These are phyloP conservation scores for Sminthurinus signatus DNA, from an alignment of 1,140 invertebrate species.

Conservation along the genomic window DNA sequence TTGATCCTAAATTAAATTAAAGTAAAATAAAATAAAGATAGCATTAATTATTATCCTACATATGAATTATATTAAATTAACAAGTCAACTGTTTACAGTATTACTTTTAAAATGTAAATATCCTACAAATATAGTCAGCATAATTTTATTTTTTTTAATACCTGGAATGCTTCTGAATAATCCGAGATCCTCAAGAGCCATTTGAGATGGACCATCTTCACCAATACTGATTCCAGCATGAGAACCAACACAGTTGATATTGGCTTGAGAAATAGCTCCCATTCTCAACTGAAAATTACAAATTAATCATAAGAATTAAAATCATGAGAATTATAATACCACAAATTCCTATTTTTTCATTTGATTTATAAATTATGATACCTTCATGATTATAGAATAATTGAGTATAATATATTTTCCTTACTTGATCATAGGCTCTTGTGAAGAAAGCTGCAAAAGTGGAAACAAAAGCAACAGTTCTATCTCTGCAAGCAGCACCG, in stretches of 20 bases:
- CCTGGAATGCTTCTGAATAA: slow-evolving; percentile 88
- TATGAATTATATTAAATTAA: not conserved
- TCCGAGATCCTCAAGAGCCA: slow-evolving; percentile 96
- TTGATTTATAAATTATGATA: no score
- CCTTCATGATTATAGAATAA: no score
- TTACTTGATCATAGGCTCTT: slow-evolving; percentile 87
- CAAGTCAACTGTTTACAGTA: not conserved
- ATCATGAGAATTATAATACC: slow-evolving; percentile 15
- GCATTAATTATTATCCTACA: no score
- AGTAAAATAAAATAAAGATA: not conserved
- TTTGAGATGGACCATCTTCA: slow-evolving; percentile 98
- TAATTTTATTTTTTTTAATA: slow-evolving; percentile 17
- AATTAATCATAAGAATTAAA: slow-evolving; percentile 27
- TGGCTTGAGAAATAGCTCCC: slow-evolving; percentile 97
- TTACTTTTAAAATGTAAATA: not conserved
- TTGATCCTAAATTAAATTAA: slow-evolving; percentile 53
- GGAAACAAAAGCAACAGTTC: slow-evolving; percentile 85
- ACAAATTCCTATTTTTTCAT: no score
- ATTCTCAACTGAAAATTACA: slow-evolving; percentile 73
- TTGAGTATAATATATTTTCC: slow-evolving; percentile 1
- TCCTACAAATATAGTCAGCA: not conserved
- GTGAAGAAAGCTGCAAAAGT: slow-evolving; percentile 98
- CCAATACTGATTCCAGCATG: slow-evolving; percentile 94
- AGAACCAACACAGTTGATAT: slow-evolving; percentile 90
- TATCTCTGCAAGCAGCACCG: slow-evolving; percentile 79